Evolutionary conservation across 2,113 vertebrate genomes (phyloP), one percentile per base, ranked within the genome.

Genomic region (Sapajus apella): DNA sequence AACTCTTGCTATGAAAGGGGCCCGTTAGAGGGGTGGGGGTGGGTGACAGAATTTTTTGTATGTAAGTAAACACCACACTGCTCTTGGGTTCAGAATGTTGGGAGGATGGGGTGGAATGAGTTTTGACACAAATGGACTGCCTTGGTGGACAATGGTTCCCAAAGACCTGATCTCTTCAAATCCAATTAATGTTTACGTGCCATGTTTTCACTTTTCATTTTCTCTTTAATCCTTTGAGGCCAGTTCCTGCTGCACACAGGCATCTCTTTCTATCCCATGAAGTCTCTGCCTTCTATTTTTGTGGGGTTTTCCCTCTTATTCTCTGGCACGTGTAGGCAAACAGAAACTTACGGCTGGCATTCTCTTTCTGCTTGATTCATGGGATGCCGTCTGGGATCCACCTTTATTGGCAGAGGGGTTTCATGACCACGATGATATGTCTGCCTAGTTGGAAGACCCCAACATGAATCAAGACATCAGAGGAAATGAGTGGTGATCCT

Each of bases 401-500:
- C 37, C 79, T 56, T 93, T 80, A 87, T 30, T 72, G 90, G 88
- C 73, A 95, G 73, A 81, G 85, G 66, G 40, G 73, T 93, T 91
- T 86, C 35, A n/a, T 58, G 35, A 47, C 52, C 68, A 43, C 76
- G 94, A 95, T 40, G 58, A 96, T 90, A 85, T 66, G 37, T 43
- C 70, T 23, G 75, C 56, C 83, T 73, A 37, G 93, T 23, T 93
- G 82, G 61, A 27, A 64, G 89, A 95, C 85, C 35, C 93, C 88
- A 94, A 80, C 77, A 18, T 94, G 96, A 93, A 91, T 85, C 52
- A 68, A 96, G 95, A 83, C 76, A 76, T 89, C 55, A 88, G 94
- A 97, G 93, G 93, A 97, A 97, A 93, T 97, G 96, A 94, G 56
- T 35, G 72, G 64, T 73, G 92, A 86, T 91, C 64, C 95, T 90